Evolutionary conservation across 2,888 invertebrate genomes (phyloP).

Genomic region (Tetropium fuscum): DNA sequence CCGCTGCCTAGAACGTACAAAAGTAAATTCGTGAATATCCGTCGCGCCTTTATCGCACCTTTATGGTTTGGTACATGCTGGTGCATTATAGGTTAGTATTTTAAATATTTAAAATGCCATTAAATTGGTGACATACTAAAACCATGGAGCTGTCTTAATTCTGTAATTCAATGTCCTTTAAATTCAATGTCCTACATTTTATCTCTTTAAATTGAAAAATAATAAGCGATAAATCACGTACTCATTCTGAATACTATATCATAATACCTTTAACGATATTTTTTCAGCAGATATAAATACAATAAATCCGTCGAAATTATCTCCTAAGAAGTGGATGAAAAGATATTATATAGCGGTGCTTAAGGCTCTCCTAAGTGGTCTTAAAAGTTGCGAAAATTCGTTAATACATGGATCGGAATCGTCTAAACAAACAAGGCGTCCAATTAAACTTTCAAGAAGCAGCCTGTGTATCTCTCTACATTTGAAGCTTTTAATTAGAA

Average conservation of each 20-base stretch:
- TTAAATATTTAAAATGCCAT: too few relatives aligned
- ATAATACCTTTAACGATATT: neutral
- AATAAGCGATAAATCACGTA: too few relatives aligned
- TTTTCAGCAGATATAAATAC: neutral
- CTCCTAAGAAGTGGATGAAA: neutral
- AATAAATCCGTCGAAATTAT: constrained; percentile 8
- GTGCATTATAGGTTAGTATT: too few relatives aligned
- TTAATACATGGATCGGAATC: constrained; percentile 33
- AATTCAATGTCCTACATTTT: too few relatives aligned
- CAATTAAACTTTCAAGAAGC: constrained; percentile 49
- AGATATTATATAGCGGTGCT: constrained; percentile 4
- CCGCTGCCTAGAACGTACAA: too few relatives aligned
- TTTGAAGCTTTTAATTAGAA: constrained; percentile 53
- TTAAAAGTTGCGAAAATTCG: constrained; percentile 33
- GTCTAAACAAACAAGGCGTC: constrained; percentile 28
- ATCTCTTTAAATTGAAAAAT: too few relatives aligned
- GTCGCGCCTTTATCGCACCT: too few relatives aligned
- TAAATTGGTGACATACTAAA: too few relatives aligned
- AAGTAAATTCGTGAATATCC: too few relatives aligned
- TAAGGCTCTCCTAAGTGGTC: constrained; percentile 5
- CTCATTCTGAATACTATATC: neutral
- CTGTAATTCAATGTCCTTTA: too few relatives aligned
- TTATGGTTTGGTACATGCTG: too few relatives aligned
- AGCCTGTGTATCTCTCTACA: constrained; percentile 48
- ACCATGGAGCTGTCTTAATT: too few relatives aligned